Evolutionary conservation across 2,113 vertebrate genomes (phyloP).

Genomic region (Australoheros scitulus): DNA sequence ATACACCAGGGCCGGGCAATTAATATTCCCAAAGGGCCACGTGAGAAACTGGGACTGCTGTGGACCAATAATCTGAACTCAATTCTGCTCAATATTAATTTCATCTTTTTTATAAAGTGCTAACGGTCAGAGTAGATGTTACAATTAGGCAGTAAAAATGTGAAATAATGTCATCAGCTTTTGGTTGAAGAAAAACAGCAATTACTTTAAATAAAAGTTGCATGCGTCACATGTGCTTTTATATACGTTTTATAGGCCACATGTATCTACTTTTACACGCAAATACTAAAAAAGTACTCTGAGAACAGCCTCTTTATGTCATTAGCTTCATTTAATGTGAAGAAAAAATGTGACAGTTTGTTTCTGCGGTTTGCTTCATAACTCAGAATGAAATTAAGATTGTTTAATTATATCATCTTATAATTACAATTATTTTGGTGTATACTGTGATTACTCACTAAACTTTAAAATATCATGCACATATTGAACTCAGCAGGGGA

Average conservation of each 20-base stretch:
- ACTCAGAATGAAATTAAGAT: neutral
- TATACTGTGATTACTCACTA: rapidly evolving
- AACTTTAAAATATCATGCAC: neutral
- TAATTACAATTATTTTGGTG: neutral
- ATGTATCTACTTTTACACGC: too few relatives aligned
- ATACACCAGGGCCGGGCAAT: neutral
- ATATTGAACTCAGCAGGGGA: too few relatives aligned
- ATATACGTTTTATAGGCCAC: too few relatives aligned
- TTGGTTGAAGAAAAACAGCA: too few relatives aligned
- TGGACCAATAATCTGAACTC: neutral
- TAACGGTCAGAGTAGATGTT: rapidly evolving
- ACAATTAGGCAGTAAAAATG: neutral
- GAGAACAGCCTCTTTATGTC: too few relatives aligned
- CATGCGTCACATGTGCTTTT: too few relatives aligned
- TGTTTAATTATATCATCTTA: neutral
- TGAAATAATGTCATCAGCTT: neutral
- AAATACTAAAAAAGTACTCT: too few relatives aligned
- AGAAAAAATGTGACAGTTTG: neutral
- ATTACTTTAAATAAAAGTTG: too few relatives aligned
- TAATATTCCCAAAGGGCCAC: rapidly evolving
- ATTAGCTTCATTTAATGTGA: too few relatives aligned
- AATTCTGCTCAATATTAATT: neutral
- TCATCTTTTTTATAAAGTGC: neutral
- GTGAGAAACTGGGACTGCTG: neutral
- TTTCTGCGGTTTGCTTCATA: neutral